Evolutionary conservation across 2,888 invertebrate species (phyloP).

Genomic region (Harpalus rubripes): DNA sequence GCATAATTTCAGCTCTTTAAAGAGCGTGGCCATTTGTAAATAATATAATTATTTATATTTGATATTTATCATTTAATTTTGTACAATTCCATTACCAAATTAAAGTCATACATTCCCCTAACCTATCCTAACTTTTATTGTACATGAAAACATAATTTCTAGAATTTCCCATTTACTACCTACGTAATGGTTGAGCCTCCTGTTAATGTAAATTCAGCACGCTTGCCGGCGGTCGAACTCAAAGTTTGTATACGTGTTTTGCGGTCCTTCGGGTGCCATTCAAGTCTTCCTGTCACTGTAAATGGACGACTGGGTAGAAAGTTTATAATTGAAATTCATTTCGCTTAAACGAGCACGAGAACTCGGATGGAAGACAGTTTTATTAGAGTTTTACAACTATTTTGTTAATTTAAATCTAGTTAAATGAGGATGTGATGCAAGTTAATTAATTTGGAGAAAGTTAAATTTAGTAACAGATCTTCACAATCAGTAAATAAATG

Average conservation of each 20-base stretch:
- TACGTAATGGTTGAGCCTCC: not conserved
- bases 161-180: not conserved
- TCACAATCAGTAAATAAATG: too few species aligned
- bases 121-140: not conserved
- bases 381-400: constrained; percentile 15
- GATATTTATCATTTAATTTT: too few species aligned
- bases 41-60: too few species aligned
- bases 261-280: constrained; percentile 37
- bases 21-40: too few species aligned
- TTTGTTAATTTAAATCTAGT: not conserved
- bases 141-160: not conserved
- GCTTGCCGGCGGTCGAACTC: constrained; percentile 26
- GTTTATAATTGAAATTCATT: constrained; percentile 46
- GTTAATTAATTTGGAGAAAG: too few species aligned
- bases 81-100: not conserved
- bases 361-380: not conserved
- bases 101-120: not conserved
- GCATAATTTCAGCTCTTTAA: too few species aligned
- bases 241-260: constrained; percentile 34
- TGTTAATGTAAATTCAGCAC: constrained; percentile 41
- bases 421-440: too few species aligned
- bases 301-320: constrained; percentile 15
- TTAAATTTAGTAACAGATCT: too few species aligned
- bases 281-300: constrained; percentile 38
- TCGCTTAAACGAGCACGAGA: constrained; percentile 5